Base-by-base conservation (phyloP, 2,888 invertebrate genomes). In the Leptinotarsa tumamoca region DNA sequence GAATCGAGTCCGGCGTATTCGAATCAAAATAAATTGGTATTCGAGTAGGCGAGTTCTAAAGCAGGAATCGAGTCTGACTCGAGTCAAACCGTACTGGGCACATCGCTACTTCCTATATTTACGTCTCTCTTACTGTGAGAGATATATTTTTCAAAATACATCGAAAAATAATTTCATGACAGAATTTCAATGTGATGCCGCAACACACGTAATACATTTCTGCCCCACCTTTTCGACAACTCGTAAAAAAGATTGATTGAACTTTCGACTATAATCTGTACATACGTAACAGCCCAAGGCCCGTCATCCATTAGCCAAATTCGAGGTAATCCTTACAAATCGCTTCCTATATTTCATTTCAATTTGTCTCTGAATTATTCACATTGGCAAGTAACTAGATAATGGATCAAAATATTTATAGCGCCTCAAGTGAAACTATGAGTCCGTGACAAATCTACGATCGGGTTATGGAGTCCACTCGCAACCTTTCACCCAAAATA, bases 401-500 rank as follows among this genome's bases (percentile, higher is more conserved):
- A 58, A 58, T 58, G 15, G 18, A 58, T 58, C 58, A 58, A 58
- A 58, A 58, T 58, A 58, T 58, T 58, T 58, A 58, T 58, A 58
- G 14, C 21, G 58, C 58, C 58, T 58, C 58, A 4, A 58, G 58
- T n/a, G 15, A 58, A 15, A 58, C 15, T 21, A 23, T 58, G 14
- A 58, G 2, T 58, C 21, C 58, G 58, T 58, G 58, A 58, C 58
- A 58, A 58, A 58, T 58, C 58, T 58, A 15, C 23, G 23, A 58
- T 58, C 58, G 15, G 58, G 58, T 23, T 58, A 58, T 58, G 10
- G 58, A 23, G 58, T 27, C 23, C 4, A 23, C 21, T 23, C 18
- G 21, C 56, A 56, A 69, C 69, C 69, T 69, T 69, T 69, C 69
- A 69, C 69, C 69, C 69, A 33, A 56, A 69, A 69, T 69, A 54